phyloP scores from a whole-genome alignment of 2,888 invertebrate genomes.

The Folsomia manolachei region DNA sequence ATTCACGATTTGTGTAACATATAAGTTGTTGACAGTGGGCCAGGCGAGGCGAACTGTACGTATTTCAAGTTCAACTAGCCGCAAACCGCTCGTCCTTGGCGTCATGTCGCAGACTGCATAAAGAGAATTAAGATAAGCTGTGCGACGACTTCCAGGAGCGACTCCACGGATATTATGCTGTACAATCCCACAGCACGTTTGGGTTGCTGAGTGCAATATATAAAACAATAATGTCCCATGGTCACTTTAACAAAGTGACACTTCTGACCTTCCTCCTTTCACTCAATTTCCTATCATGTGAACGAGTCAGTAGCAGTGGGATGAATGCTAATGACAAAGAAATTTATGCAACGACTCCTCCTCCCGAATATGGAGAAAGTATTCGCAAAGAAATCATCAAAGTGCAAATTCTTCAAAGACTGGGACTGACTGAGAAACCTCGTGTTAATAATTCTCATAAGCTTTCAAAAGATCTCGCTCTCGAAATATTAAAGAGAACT shows the following conservation, averaged over 20 bases:
- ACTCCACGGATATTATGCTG: too few relatives aligned
- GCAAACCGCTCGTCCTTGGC: too few relatives aligned
- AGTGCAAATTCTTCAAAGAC: conserved; percentile 49
- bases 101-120: too few relatives aligned
- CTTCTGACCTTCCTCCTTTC: conserved; percentile 32
- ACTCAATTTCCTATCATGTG: conserved; percentile 22
- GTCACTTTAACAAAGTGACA: conserved; percentile 46
- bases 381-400: conserved; percentile 49
- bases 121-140: too few relatives aligned
- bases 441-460: conserved; percentile 48
- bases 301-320: neutral
- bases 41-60: too few relatives aligned
- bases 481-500: conserved; percentile 49
- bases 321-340: conserved; percentile 1
- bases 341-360: too few relatives aligned
- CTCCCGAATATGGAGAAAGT: conserved; percentile 28
- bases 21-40: too few relatives aligned
- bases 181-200: neutral
- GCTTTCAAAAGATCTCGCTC: conserved; percentile 48
- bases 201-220: neutral
- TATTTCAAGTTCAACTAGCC: too few relatives aligned
- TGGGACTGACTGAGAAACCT: conserved; percentile 48
- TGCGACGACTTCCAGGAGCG: too few relatives aligned
- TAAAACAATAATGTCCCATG: conserved; percentile 41
- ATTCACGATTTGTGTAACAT: too few relatives aligned